phyloP scores from a whole-genome alignment of 2,113 vertebrate genomes.

The Oryzias celebensis region DNA sequence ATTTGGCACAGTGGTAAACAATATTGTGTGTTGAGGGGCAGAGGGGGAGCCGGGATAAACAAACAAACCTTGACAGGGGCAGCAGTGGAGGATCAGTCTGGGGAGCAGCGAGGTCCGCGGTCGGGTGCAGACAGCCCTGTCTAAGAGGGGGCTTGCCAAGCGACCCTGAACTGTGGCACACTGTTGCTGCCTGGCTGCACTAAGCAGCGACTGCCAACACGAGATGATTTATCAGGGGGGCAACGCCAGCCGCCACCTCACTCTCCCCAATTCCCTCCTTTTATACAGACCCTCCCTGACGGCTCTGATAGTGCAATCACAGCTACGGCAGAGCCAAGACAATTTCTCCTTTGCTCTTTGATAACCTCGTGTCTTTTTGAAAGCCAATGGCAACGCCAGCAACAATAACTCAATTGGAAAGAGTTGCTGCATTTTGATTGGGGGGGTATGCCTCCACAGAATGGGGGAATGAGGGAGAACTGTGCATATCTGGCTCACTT shows the following conservation, averaged over 20 bases:
- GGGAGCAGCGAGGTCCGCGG: slow-evolving; percentile 62
- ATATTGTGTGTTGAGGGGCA: slow-evolving; percentile 54
- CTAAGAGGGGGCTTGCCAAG: slow-evolving; percentile 72
- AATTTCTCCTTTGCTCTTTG: slow-evolving; percentile 83
- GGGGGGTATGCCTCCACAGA: slow-evolving; percentile 69
- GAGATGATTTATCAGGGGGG: slow-evolving; percentile 81
- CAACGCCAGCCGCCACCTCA: slow-evolving; percentile 73
- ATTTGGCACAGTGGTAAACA: slow-evolving; percentile 71
- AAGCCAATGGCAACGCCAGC: slow-evolving; percentile 78
- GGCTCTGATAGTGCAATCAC: slow-evolving; percentile 84
- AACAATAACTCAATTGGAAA: slow-evolving; percentile 81
- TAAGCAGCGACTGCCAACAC: slow-evolving; percentile 73
- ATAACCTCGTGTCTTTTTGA: slow-evolving; percentile 79
- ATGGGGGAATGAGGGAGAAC: slow-evolving; percentile 53
- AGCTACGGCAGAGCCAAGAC: slow-evolving; percentile 81
- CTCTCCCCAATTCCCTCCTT: slow-evolving; percentile 74
- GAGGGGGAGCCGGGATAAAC: slow-evolving; percentile 64
- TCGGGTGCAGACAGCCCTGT: slow-evolving; percentile 61
- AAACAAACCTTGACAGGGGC: slow-evolving; percentile 78
- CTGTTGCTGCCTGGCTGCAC: slow-evolving; percentile 73
- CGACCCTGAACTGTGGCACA: slow-evolving; percentile 74
- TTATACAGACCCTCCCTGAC: slow-evolving; percentile 83
- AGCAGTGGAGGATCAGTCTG: slow-evolving; percentile 58
- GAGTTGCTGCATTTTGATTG: slow-evolving; percentile 73
- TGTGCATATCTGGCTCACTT: slow-evolving; percentile 64